Base-by-base conservation (phyloP, 2,797 vertebrate genomes). In the Rhodeus uyekii region DNA sequence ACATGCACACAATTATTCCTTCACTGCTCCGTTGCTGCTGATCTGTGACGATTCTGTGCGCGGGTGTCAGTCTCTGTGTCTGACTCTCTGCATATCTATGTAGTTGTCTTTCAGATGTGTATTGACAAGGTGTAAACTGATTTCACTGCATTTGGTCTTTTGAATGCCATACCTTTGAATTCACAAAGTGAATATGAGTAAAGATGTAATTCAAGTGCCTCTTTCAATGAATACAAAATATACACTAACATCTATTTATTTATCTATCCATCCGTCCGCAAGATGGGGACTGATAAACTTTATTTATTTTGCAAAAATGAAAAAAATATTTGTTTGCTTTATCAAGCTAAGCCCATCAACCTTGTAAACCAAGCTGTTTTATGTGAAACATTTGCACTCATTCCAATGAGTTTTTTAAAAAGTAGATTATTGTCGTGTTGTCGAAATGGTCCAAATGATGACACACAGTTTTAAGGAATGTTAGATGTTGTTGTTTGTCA, bases 41-140 rank as follows among this genome's bases (percentile, higher is more conserved):
- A 81, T 65, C 71, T 82, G 72, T 80, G 61, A 76, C 58, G 24
- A 75, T 27, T 84, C 16, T 38, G 29, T 80, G 69, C 69, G 48
- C 12, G 39, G 39, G 76, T 50, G 39, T 84, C 46, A 67, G 42
- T 76, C 34, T 65, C 13, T 76, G 65, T 72, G 63, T 78, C 48
- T 48, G 39, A 64, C n/a, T 53, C n/a, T 61, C 24, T 53, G 63
- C 8, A 32, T 38, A 24, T 39, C 13, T 8, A 75, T 50, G 24
- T 64, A 53, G 58, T 72, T 63, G 27, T 63, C 7, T 55, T n/a
- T 42, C 7, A 71, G 32, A 38, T 29, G 29, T 68, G 61, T 48
- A 27, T n/a, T 60, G 48, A 72, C 55, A 83, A 42, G 16, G 1
- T 42, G 34, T 29, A 72, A 72, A 67, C n/a, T 50, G 22, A 81